phyloP scores from a whole-genome alignment of 2,113 vertebrate species.

The Cygnus buccinator region DNA sequence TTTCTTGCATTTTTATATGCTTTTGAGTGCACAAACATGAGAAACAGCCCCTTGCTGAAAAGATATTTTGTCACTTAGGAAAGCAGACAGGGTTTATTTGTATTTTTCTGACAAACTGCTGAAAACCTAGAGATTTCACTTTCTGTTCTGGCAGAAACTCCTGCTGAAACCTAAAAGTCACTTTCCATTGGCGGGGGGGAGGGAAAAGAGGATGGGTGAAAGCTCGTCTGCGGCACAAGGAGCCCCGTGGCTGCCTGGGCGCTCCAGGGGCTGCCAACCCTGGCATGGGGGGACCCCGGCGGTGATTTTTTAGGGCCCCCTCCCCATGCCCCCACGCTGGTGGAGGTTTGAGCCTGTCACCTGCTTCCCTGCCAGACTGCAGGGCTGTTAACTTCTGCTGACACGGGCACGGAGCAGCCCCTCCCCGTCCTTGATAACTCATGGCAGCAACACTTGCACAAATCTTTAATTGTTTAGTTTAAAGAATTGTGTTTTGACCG shows the following conservation, averaged over 20 bases:
- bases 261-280: not conserved
- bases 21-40: not conserved
- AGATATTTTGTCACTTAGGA: not conserved
- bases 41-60: not conserved
- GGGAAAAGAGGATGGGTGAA: not conserved
- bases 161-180: not conserved
- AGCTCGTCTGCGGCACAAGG: fast-evolving
- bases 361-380: slow-evolving; percentile 43
- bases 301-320: not conserved
- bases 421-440: slow-evolving; percentile 72
- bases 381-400: slow-evolving; percentile 62
- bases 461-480: slow-evolving; percentile 88
- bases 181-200: not conserved
- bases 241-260: not conserved
- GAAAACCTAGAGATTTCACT: not conserved
- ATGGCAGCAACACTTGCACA: slow-evolving; percentile 82
- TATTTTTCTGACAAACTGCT: not conserved
- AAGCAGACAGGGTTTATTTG: not conserved
- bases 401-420: slow-evolving; percentile 53
- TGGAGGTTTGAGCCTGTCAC: slow-evolving; percentile 7
- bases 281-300: fast-evolving
- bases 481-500: slow-evolving; percentile 89
- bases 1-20: not conserved
- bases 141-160: not conserved
- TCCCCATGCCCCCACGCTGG: not conserved